Evolutionary conservation across 2,113 vertebrate genomes (phyloP), one percentile per base, ranked within the genome.

Genomic region (Tachysurus fulvidraco): DNA sequence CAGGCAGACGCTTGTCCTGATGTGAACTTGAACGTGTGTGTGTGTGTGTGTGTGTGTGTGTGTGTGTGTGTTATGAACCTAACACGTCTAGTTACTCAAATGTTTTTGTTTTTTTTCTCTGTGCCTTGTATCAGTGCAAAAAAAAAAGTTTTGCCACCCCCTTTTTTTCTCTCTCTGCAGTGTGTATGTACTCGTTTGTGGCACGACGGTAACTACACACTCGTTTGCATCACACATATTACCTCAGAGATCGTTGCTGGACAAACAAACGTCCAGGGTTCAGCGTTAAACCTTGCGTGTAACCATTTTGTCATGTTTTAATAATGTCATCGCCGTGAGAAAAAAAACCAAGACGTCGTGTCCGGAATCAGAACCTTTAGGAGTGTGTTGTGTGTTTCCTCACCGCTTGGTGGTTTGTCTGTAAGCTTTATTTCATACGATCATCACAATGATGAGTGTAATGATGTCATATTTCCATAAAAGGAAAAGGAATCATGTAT

Each of bases 1-100:
- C 28, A 9, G 36, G 52, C 54, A 79, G 86, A 65, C 17, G 86
- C 52, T 14, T 69, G 78, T 82, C 76, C 86, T 85, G n/a, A 62
- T 30, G 67, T 86, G 86, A 88, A 88, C 86, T 81, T 60, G 57
- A 54, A 44, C 65, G 54, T 25, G 77, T 78, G 76, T 83, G 85
- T 87, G 64, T 83, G 59, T 83, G 81, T 83, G 59, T 83, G 81
- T 76, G 85, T 84, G 69, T 60, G 54, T 64, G 55, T 77, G 71
- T 30, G 23, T 62, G 50, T n/a, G 28, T 74, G 83, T 30, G 84
- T 78, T 36, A 36, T 36, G 73, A 25, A 73, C 8, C 23, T 50
- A 50, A 50, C 41, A 23, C 1, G 11, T 50, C 3, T 14, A 13
- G 21, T 74, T 21, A 46, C 21, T 23, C 21, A 46, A 74, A 46